A percentile compares a stretch with the other conserved stretches of the same genome.
phyloP scores from a whole-genome alignment of 2,113 vertebrate genomes.

The Muscicapa adusta region DNA sequence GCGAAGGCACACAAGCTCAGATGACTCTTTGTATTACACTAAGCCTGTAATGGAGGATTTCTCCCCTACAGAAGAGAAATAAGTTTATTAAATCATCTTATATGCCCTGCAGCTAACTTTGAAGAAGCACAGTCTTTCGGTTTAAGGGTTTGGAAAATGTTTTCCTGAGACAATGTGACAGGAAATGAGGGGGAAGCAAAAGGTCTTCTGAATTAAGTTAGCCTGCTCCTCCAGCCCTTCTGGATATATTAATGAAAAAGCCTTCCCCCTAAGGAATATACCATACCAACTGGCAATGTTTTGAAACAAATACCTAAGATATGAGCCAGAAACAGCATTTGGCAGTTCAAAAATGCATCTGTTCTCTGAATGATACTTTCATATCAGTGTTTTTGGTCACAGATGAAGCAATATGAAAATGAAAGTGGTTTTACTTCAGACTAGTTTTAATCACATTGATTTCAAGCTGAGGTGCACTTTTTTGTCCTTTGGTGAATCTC shows the following conservation, averaged over 20 bases:
- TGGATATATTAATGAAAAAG: not conserved
- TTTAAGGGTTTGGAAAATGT: not conserved
- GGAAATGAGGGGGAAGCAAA: not conserved
- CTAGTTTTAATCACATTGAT: not conserved
- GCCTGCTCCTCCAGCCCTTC: not conserved
- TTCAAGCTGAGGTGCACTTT: not conserved
- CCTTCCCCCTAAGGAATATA: not conserved
- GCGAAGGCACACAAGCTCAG: not conserved
- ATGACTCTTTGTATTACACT: not conserved
- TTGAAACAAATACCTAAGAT: not conserved
- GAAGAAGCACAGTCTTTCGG: not conserved
- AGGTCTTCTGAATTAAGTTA: not conserved
- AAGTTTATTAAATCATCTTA: not conserved
- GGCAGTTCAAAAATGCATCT: not conserved
- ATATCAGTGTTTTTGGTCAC: not conserved
- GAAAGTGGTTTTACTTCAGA: not conserved
- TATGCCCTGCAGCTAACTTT: not conserved
- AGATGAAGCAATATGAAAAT: not conserved
- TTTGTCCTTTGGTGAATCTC: not conserved
- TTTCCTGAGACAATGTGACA: not conserved
- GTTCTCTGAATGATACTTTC: not conserved
- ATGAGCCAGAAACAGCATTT: not conserved
- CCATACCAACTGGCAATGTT: not conserved
- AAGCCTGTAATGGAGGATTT: not conserved
- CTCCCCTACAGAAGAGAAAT: not conserved